Evolutionary conservation across 1,140 invertebrate species (phyloP), one percentile per base, ranked within the genome.

Genomic region (Homarus americanus): DNA sequence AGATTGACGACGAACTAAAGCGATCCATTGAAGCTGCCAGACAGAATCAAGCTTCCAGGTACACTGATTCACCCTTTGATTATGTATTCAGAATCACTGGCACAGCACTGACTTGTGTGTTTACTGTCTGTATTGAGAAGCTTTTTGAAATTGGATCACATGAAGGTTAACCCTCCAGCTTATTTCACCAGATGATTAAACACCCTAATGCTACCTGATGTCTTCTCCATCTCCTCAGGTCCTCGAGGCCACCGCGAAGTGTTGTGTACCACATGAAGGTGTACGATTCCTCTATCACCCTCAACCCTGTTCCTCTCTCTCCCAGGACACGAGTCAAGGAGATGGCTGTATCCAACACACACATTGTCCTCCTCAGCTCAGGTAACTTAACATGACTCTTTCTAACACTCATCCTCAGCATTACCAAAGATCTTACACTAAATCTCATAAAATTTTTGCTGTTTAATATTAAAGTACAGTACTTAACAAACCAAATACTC

Each of bases 341-440:
- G 93, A 94, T 97, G 38, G 95, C 96, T 63, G 95, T 96, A 44
- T 96, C 96, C 80, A 94, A 94, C 72, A 96, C 96, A 32, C 97
- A 97, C 94, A 95, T 96, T 93, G 95, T 97, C 83, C 96, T 96
- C 40, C 94, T 97, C 3, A 96, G 96, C 87, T 90, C 92, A 53
- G 92, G 92, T 92, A 36, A 5, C 36, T 40, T 32, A 36, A 4
- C 4, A 1, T 28, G 24, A 10, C 44, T n/a, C 36, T 76, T 7
- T 38, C 36, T 36, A 20, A 41, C 1, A n/a, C 41, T 79, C 38
- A 79, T 38, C 3, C 76, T 17, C 24, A 20, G 7, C 15, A 2
- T 17, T 28, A 34, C n/a, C n/a, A n/a, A n/a, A n/a, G n/a, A n/a
- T n/a, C n/a, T n/a, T n/a, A n/a, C n/a, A n/a, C n/a, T n/a, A n/a